Conservation (phyloP, 2,797 vertebrate species). For the Xyrichtys novacula region DNA sequence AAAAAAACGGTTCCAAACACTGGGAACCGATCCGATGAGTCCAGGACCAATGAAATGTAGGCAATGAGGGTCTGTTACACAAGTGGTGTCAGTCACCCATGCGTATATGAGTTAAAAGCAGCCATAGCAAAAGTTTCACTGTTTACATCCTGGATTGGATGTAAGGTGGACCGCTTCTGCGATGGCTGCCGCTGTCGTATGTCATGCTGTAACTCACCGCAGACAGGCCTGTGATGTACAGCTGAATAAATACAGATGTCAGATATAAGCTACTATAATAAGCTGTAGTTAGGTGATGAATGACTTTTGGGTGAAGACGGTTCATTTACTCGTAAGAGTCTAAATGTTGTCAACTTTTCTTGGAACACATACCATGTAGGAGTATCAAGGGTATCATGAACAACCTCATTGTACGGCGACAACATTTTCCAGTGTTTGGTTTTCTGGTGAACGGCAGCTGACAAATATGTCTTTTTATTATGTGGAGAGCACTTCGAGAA, state of each 20-base stretch:
- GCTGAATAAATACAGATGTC: slow-evolving; percentile 68
- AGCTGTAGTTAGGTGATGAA: slow-evolving; percentile 69
- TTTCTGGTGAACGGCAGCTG: slow-evolving; percentile 8
- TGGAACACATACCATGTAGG: slow-evolving; percentile 31
- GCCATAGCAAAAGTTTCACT: slow-evolving; percentile 52
- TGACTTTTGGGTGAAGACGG: slow-evolving; percentile 53
- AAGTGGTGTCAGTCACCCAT: slow-evolving; percentile 28
- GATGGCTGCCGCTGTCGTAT: slow-evolving; percentile 23
- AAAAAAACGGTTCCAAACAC: not conserved
- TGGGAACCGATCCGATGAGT: slow-evolving; percentile 22
- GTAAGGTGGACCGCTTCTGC: slow-evolving; percentile 40
- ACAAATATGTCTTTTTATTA: slow-evolving; percentile 1
- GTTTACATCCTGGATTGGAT: slow-evolving; percentile 51
- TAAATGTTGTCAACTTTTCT: slow-evolving; percentile 57
- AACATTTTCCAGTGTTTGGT: slow-evolving; percentile 20
- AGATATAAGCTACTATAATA: slow-evolving; percentile 77
- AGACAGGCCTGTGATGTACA: slow-evolving; percentile 70
- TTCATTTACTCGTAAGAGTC: slow-evolving; percentile 60
- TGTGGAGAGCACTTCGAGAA: slow-evolving; percentile 5
- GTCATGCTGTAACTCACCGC: slow-evolving; percentile 47
- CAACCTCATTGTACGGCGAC: slow-evolving; percentile 22
- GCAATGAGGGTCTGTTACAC: slow-evolving; percentile 40
- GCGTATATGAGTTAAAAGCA: slow-evolving; percentile 40
- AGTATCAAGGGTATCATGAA: slow-evolving; percentile 9
- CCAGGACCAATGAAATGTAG: slow-evolving; percentile 16